These are phyloP conservation scores for Drosophila watanabei DNA, from an alignment of 1,140 invertebrate genomes.

Conservation along the genomic window DNA sequence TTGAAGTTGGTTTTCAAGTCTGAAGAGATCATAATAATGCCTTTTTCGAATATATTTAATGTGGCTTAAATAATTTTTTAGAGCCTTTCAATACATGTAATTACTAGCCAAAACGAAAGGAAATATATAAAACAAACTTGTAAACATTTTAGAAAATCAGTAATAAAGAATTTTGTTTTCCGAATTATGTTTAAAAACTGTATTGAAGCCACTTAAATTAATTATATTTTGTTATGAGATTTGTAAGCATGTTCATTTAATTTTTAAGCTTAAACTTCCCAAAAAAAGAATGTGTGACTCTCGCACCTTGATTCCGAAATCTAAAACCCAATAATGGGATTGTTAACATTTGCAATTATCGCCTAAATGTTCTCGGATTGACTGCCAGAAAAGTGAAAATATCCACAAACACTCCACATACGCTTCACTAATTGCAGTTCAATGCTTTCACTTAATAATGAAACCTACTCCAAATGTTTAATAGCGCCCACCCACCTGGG, in stretches of 20 bases:
- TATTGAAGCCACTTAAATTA: background rate
- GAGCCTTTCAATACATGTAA: no score
- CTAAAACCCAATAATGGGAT: background rate
- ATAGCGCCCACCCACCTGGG: conserved; percentile 37
- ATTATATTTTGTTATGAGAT: background rate
- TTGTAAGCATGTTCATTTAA: background rate
- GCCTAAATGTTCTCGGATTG: conserved; percentile 4
- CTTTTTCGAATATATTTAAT: background rate
- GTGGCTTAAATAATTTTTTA: no score
- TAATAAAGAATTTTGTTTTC: background rate
- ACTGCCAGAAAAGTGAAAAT: conserved; percentile 39
- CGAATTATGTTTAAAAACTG: background rate
- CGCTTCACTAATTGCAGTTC: conserved; percentile 37
- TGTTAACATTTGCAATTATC: background rate
- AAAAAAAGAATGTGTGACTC: background rate
- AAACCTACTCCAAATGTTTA: background rate
- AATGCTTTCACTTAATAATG: conserved; percentile 29
- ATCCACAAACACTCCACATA: conserved; percentile 1
- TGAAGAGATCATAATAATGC: background rate
- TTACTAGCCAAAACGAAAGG: background rate
- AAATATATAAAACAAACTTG: background rate
- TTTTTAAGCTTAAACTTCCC: background rate
- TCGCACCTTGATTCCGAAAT: background rate
- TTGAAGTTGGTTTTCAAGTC: background rate
- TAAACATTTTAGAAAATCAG: no score